Conservation (phyloP, 2,888 invertebrate genomes). For the Hypercompe scribonia region DNA sequence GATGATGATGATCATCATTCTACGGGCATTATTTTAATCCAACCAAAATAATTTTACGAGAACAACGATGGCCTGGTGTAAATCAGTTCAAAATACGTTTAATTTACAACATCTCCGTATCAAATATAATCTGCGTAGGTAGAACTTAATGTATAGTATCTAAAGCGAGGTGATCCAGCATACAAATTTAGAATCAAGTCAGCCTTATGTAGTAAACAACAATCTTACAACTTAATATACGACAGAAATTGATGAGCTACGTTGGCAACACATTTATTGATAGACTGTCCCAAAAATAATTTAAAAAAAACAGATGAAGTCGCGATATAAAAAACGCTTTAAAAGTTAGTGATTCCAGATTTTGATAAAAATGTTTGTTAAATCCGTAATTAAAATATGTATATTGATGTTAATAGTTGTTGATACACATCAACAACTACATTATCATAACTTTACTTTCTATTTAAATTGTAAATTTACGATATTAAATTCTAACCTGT, state of each 20-base stretch:
- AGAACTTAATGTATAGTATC: not conserved
- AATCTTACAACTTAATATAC: not conserved
- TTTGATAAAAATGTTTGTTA: not conserved
- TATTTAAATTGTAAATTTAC: not conserved
- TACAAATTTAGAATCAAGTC: not conserved
- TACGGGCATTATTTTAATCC: not conserved
- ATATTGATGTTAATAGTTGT: not conserved
- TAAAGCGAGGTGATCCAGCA: slow-evolving; percentile 10
- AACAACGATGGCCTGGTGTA: not conserved
- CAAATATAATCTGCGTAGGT: slow-evolving; percentile 6
- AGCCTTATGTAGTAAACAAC: not conserved
- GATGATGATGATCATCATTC: too few species aligned
- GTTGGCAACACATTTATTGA: not conserved
- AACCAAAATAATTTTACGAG: not conserved
- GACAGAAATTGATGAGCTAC: not conserved
- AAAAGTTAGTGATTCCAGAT: not conserved
- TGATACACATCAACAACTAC: not conserved
- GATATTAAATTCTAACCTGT: too few species aligned
- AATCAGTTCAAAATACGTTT: not conserved
- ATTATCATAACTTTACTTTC: not conserved
- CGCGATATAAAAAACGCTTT: not conserved
- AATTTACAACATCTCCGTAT: not conserved
- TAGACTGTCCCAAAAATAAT: not conserved
- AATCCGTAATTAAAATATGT: too few species aligned
- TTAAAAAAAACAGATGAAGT: not conserved